These are phyloP conservation scores for Nyctalus aviator DNA, from an alignment of 2,797 vertebrate genomes.

Conservation along the genomic window DNA sequence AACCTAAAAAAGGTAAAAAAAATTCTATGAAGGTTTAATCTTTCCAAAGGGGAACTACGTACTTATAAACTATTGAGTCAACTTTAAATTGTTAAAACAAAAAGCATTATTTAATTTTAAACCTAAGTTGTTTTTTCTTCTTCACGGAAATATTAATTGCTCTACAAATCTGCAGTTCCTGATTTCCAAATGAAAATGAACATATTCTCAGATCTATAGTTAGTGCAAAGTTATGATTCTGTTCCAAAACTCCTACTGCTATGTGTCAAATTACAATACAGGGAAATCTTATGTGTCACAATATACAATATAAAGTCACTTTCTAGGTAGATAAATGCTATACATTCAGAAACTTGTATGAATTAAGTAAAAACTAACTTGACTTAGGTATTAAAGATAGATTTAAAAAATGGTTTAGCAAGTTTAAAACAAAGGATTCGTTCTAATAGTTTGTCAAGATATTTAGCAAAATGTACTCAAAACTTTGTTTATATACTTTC, in stretches of 20 bases:
- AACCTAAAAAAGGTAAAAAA: constrained; percentile 63
- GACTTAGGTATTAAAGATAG: constrained; percentile 64
- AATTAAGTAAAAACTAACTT: constrained; percentile 76
- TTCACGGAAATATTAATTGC: constrained; percentile 46
- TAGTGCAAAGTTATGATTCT: constrained; percentile 52
- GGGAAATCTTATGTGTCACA: constrained; percentile 61
- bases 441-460: constrained; percentile 58
- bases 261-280: constrained; percentile 65
- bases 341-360: constrained; percentile 60
- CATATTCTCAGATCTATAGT: constrained; percentile 45
- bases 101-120: constrained; percentile 67
- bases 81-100: constrained; percentile 66
- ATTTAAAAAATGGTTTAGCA: constrained; percentile 73
- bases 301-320: constrained; percentile 46
- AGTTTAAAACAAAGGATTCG: constrained; percentile 74
- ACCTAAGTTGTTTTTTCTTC: constrained; percentile 72
- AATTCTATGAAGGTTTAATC: constrained; percentile 35
- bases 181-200: constrained; percentile 69
- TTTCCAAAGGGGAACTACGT: constrained; percentile 65
- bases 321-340: constrained; percentile 67
- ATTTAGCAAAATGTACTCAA: constrained; percentile 65
- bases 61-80: constrained; percentile 78
- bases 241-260: constrained; percentile 62
- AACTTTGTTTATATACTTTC: constrained; percentile 58
- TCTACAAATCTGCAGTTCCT: constrained; percentile 77